Evolutionary conservation across 2,797 vertebrate species (phyloP), one percentile per base, ranked within the genome.

Genomic region (Galago senegalensis): DNA sequence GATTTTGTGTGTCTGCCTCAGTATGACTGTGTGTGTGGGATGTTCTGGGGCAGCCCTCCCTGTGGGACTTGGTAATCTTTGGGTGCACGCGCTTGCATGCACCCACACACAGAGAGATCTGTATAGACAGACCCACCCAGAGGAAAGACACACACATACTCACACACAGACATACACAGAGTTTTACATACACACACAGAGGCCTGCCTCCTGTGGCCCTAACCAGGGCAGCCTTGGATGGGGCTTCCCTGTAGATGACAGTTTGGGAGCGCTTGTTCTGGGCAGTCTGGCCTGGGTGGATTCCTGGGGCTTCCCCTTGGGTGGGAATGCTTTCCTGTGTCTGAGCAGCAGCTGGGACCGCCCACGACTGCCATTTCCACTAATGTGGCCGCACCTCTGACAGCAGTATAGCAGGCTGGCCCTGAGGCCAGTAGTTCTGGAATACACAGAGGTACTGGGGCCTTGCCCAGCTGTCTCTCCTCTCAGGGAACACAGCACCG

Each of bases 401-500:
- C 31, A 53, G 77, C 37, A 53, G 83, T 79, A 53, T 18, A 20
- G 72, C 53, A 18, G 85, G 89, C 43, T 21, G 18, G n/a, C 40
- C 61, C 20, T 31, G 37, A 46, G 61, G 70, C 40, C 31, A 6
- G 0, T 13, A 20, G 63, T 27, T 49, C 65, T 12, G 18, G 70
- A 61, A 89, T 76, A 14, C 60, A 18, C 29, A 23, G 16, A 53
- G 81, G n/a, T 25, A 4, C 4, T 16, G 11, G 31, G 16, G n/a
- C 37, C 53, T 69, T 77, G 29, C 3, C n/a, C 60, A 9, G 67
- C 6, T 29, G 58, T 43, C 53, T 58, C 49, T 43, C 53, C 0
- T 14, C 67, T 67, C 18, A 29, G 58, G 53, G 31, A 58, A 8
- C 27, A 27, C 8, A 1, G 16, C 25, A n/a, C 0, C 0, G 0